Percentiles rank a stretch among this genome's conserved stretches.
phyloP scores from a whole-genome alignment of 2,113 vertebrate species.

The Bos indicus region DNA sequence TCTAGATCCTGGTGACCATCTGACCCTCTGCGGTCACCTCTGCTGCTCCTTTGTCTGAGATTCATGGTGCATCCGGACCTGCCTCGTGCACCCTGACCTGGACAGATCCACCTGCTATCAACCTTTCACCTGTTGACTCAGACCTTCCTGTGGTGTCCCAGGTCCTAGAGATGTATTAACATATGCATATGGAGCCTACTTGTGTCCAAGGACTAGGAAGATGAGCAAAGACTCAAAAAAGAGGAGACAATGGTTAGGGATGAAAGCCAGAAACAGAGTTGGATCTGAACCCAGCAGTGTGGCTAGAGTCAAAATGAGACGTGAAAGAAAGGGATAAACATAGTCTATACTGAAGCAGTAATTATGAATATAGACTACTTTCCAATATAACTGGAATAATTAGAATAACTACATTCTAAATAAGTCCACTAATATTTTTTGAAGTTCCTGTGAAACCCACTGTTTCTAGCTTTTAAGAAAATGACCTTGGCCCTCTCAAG shows the following conservation, averaged over 20 bases:
- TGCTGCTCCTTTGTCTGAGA: not conserved
- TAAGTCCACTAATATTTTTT: not conserved
- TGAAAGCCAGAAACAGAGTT: not conserved
- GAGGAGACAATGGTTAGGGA: not conserved
- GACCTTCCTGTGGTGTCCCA: not conserved
- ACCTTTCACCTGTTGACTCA: not conserved
- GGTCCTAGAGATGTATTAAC: not conserved
- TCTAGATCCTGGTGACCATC: not conserved
- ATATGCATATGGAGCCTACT: not conserved
- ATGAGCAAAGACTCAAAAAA: not conserved
- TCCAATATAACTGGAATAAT: not conserved
- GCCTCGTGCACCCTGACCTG: not conserved
- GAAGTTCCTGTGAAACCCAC: not conserved
- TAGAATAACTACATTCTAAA: not conserved
- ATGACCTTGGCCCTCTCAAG: not conserved
- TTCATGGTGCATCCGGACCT: not conserved
- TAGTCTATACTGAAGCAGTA: not conserved
- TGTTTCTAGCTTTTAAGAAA: slow-evolving; percentile 6
- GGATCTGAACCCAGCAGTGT: not conserved
- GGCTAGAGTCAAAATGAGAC: not conserved
- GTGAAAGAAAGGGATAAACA: not conserved
- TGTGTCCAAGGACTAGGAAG: not conserved
- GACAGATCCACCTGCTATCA: not conserved
- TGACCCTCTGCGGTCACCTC: not conserved
- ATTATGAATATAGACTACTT: not conserved